Evolutionary conservation across 1,140 invertebrate genomes (phyloP).

Genomic region (Drosophila gunungcola): DNA sequence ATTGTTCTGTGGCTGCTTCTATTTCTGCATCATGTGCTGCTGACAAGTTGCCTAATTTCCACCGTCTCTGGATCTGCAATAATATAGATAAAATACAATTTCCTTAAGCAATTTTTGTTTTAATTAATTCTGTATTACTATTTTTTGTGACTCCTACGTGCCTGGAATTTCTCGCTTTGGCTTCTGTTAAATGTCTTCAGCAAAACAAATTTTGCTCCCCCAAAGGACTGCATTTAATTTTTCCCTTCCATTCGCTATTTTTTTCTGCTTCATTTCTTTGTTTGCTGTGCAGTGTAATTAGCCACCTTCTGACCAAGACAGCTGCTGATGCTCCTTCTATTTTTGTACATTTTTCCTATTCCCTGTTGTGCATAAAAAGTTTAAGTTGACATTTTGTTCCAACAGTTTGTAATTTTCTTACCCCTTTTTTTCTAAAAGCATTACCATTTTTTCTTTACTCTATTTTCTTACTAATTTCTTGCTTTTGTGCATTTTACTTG

Average conservation of each 20-base stretch:
- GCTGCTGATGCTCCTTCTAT: slow-evolving; percentile 49
- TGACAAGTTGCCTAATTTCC: slow-evolving; percentile 39
- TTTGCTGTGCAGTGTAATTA: slow-evolving; percentile 77
- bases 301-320: slow-evolving; percentile 54
- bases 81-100: slow-evolving; percentile 69
- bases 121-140: slow-evolving; percentile 73
- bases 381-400: slow-evolving; percentile 73
- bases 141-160: slow-evolving; percentile 51
- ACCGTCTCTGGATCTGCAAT: slow-evolving; percentile 1
- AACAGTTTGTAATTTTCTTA: slow-evolving; percentile 80
- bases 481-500: slow-evolving; percentile 56
- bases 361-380: slow-evolving; percentile 72
- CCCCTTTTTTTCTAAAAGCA: slow-evolving; percentile 27
- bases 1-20: slow-evolving; percentile 45
- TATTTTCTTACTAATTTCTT: slow-evolving; percentile 53
- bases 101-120: slow-evolving; percentile 64
- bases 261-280: slow-evolving; percentile 39
- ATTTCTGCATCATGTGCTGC: slow-evolving; percentile 35
- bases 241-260: slow-evolving; percentile 11
- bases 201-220: slow-evolving; percentile 40
- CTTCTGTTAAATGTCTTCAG: slow-evolving; percentile 67
- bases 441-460: slow-evolving; percentile 41
- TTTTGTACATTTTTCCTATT: slow-evolving; percentile 21
- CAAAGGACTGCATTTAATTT: slow-evolving; percentile 40
- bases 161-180: slow-evolving; percentile 46